These are phyloP conservation scores for Indri indri DNA, from an alignment of 2,113 vertebrate species.

Conservation along the genomic window DNA sequence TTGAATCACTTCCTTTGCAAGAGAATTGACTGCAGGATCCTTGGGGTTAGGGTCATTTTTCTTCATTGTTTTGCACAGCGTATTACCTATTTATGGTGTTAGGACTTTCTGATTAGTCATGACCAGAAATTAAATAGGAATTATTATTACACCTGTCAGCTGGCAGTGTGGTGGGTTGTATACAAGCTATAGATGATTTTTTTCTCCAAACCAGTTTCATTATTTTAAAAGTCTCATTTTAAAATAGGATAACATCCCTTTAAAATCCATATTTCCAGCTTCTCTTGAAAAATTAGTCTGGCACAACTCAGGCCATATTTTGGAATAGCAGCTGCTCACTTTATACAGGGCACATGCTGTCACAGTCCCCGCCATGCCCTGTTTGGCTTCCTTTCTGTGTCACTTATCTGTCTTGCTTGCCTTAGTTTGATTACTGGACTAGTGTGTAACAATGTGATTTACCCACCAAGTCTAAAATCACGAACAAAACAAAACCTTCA, in stretches of 20 bases:
- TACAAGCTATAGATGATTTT: not conserved
- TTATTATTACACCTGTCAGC: constrained; percentile 32
- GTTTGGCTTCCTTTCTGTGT: not conserved
- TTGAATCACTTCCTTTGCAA: constrained; percentile 84
- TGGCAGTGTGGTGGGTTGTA: not conserved
- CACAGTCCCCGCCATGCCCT: not conserved
- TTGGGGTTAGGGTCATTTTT: constrained; percentile 57
- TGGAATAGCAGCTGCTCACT: not conserved
- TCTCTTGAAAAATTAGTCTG: constrained; percentile 55
- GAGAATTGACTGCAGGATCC: constrained; percentile 57
- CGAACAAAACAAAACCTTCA: not conserved
- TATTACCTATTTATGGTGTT: constrained; percentile 70
- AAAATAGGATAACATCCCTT: not conserved
- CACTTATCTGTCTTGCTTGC: not conserved
- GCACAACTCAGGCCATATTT: not conserved
- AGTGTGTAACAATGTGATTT: not conserved
- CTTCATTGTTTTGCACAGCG: constrained; percentile 64
- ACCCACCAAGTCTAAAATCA: not conserved
- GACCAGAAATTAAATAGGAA: constrained; percentile 18
- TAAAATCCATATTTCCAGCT: not conserved
- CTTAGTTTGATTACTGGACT: not conserved
- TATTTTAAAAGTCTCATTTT: constrained; percentile 24
- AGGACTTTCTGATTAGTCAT: constrained; percentile 74
- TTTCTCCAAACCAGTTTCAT: not conserved
- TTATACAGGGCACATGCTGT: not conserved